phyloP scores from a whole-genome alignment of 2,113 vertebrate genomes.

The Nyctereutes procyonoides region DNA sequence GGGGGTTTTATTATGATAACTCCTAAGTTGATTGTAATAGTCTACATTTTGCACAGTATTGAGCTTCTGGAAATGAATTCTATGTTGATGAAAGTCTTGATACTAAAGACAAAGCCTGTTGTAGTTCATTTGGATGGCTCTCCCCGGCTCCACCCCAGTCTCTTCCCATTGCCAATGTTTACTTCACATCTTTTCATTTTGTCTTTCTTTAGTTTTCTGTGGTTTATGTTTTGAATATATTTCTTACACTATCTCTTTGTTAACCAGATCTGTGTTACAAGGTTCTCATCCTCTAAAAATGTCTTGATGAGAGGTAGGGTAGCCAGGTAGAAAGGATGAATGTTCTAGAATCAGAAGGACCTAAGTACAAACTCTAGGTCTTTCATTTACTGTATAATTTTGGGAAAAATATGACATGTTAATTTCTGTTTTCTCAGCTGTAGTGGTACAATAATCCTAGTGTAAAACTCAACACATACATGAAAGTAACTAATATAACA shows the following conservation, averaged over 20 bases:
- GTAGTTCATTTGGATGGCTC: neutral
- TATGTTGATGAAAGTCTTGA: neutral
- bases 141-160: neutral
- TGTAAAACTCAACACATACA: neutral
- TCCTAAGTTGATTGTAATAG: slow-evolving; percentile 79
- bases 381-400: neutral
- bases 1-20: slow-evolving; percentile 82
- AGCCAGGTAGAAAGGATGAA: neutral
- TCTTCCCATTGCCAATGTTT: neutral
- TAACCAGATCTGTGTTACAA: neutral
- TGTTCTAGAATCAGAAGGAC: neutral
- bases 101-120: slow-evolving; percentile 36
- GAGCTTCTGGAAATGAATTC: neutral
- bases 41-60: slow-evolving; percentile 42
- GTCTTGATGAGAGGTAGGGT: neutral
- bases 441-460: neutral
- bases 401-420: neutral
- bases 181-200: neutral
- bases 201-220: neutral
- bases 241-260: neutral
- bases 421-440: neutral
- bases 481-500: neutral
- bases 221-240: neutral
- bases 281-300: neutral
- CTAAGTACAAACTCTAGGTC: neutral